Conservation (phyloP, 2,888 invertebrate genomes). For the Adela reaumurella region DNA sequence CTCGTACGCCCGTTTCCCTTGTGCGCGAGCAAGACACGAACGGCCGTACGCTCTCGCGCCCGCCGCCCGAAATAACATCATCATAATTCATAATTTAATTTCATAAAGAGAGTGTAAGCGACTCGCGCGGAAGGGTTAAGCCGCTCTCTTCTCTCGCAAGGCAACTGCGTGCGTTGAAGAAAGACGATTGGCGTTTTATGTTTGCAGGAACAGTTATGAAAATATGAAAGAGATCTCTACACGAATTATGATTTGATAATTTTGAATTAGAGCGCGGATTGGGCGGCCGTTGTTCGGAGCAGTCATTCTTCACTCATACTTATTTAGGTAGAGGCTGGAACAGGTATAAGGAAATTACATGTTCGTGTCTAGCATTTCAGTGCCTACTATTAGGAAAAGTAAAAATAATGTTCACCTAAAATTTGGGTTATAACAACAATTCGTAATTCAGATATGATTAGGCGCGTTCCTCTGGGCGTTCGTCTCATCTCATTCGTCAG, state of each 20-base stretch:
- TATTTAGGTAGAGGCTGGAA: too few relatives aligned
- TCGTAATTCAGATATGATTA: constrained; percentile 56
- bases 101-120: constrained; percentile 23
- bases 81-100: constrained; percentile 55
- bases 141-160: not conserved
- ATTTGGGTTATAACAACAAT: constrained; percentile 44
- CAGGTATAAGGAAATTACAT: too few relatives aligned
- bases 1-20: constrained; percentile 36
- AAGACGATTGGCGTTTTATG: constrained; percentile 1
- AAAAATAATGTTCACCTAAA: not conserved
- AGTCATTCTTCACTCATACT: too few relatives aligned
- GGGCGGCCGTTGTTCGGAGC: not conserved
- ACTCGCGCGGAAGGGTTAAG: not conserved
- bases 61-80: constrained; percentile 39
- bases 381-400: constrained; percentile 5
- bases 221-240: not conserved
- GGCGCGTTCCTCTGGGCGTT: constrained; percentile 46
- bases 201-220: not conserved
- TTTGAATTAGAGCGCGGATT: not conserved
- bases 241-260: not conserved
- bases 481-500: constrained; percentile 55
- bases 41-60: constrained; percentile 30
- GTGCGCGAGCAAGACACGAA: constrained; percentile 39
- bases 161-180: not conserved
- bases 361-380: constrained; percentile 1